Percentiles rank a stretch among this genome's conserved stretches.
Conservation (phyloP, 2,113 vertebrate species). For the Narcine bancroftii region DNA sequence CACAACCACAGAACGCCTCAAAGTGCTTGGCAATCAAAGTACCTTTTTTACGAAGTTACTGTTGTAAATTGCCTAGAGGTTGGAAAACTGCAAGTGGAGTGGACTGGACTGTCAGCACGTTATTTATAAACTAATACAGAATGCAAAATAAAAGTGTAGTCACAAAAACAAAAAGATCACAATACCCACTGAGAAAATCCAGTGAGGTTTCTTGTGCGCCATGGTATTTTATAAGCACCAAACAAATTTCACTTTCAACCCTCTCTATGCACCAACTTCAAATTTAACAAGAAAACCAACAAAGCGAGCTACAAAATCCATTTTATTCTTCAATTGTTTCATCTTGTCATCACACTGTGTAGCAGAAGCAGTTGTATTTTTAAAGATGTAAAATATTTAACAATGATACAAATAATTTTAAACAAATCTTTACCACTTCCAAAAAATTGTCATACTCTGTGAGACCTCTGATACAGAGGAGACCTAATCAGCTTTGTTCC, state of each 20-base stretch:
- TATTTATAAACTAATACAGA: not conserved
- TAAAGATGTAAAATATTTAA: slow-evolving; percentile 35
- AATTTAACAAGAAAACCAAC: not conserved
- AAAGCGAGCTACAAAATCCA: not conserved
- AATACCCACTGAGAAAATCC: not conserved
- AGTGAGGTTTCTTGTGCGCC: not conserved
- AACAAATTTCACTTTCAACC: not conserved
- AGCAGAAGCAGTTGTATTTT: slow-evolving; percentile 19
- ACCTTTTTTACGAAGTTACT: not conserved
- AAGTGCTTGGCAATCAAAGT: not conserved
- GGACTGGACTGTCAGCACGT: not conserved
- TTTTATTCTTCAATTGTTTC: slow-evolving; percentile 31
- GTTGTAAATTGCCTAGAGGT: not conserved
- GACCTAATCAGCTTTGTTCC: slow-evolving; percentile 51
- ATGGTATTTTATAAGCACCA: too few relatives aligned
- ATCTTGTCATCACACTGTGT: slow-evolving; percentile 5
- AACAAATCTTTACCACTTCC: slow-evolving; percentile 29
- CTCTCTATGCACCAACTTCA: too few relatives aligned
- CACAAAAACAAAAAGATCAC: not conserved
- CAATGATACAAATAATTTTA: slow-evolving; percentile 35
- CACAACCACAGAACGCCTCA: not conserved
- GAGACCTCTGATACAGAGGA: slow-evolving; percentile 79
- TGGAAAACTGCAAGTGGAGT: not conserved
- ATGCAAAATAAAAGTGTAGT: not conserved
- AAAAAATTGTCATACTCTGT: not conserved